phyloP scores from a whole-genome alignment of 2,888 invertebrate species.

The Drosophila paramelanica region DNA sequence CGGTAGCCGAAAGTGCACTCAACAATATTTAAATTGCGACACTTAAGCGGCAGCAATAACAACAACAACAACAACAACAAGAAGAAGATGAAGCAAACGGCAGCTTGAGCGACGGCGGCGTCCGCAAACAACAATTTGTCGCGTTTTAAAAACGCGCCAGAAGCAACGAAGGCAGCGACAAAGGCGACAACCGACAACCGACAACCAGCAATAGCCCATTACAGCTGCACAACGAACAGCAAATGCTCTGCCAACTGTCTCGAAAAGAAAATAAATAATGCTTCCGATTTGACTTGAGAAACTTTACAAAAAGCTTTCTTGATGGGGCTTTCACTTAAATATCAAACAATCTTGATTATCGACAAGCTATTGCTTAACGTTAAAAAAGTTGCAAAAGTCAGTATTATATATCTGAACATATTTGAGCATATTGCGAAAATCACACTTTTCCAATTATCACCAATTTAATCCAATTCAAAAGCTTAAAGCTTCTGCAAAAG shows the following conservation, averaged over 20 bases:
- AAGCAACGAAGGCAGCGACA: slow-evolving; percentile 66
- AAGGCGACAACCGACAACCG: slow-evolving; percentile 61
- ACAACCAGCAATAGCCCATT: slow-evolving; percentile 22
- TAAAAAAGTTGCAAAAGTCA: too few species aligned
- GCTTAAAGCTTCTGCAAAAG: too few species aligned
- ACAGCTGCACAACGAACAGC: slow-evolving; percentile 14
- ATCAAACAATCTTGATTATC: too few species aligned
- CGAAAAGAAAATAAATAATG: background rate
- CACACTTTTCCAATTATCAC: too few species aligned
- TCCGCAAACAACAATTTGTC: slow-evolving; percentile 79
- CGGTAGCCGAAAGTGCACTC: slow-evolving; percentile 80
- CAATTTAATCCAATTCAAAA: too few species aligned
- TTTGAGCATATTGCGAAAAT: too few species aligned
- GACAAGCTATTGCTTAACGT: too few species aligned
- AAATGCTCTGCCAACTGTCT: slow-evolving; percentile 24
- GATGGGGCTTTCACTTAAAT: too few species aligned
- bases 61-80: slow-evolving; percentile 18
- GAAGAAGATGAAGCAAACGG: background rate
- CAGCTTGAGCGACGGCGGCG: slow-evolving; percentile 55
- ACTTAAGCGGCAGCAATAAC: slow-evolving; percentile 65
- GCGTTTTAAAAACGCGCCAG: slow-evolving; percentile 77
- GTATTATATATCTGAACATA: too few species aligned
- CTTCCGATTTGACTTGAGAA: background rate
- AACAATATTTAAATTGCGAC: slow-evolving; percentile 80
- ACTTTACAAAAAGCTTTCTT: too few species aligned